Evolutionary conservation across 2,113 vertebrate species (phyloP).

Genomic region (Caracal caracal): DNA sequence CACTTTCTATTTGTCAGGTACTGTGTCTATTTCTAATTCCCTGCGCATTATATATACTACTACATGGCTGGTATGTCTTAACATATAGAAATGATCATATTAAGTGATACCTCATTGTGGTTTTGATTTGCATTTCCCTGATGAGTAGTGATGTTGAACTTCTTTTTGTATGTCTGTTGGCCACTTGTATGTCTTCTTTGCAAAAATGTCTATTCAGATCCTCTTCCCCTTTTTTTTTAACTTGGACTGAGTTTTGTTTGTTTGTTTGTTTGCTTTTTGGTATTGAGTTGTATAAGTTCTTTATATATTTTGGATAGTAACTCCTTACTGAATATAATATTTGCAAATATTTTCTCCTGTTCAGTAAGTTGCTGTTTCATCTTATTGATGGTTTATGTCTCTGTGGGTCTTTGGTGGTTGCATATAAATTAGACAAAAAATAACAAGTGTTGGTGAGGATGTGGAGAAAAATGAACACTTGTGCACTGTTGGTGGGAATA

Average conservation of each 20-base stretch:
- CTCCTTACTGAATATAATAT: not conserved
- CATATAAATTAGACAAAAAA: not conserved
- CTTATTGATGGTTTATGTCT: not conserved
- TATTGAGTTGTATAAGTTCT: not conserved
- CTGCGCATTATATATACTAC: not conserved
- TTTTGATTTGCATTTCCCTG: not conserved
- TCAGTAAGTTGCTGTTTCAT: not conserved
- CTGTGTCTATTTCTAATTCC: not conserved
- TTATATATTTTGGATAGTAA: not conserved
- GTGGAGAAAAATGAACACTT: not conserved
- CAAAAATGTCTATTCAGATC: not conserved
- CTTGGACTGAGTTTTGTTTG: not conserved
- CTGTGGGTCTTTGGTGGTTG: not conserved
- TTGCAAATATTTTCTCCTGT: not conserved
- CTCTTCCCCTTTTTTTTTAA: not conserved
- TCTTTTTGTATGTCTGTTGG: not conserved
- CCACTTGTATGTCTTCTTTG: not conserved
- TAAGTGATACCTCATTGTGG: not conserved
- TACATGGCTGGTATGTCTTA: not conserved
- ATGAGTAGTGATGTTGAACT: not conserved
- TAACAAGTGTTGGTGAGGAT: not conserved
- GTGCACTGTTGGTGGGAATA: not conserved
- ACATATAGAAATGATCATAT: not conserved
- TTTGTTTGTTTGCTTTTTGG: not conserved
- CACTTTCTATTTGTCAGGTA: not conserved